Conservation (phyloP, 2,113 vertebrate genomes). For the Nematolebias whitei region DNA sequence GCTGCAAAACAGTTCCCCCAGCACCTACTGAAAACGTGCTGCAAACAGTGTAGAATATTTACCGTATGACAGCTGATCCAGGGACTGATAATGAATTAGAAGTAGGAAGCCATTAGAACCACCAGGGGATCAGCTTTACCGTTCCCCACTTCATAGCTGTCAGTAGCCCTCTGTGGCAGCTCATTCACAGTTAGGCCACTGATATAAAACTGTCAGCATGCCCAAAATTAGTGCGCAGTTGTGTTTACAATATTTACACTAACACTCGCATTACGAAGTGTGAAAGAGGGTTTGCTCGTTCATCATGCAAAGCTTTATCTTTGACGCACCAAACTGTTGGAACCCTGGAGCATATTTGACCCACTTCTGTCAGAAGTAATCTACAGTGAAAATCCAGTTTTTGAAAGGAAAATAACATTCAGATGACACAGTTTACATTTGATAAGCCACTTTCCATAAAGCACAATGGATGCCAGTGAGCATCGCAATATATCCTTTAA, state of each 20-base stretch:
- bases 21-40: constrained; percentile 24
- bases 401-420: constrained; percentile 17
- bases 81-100: constrained; percentile 49
- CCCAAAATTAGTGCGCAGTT: constrained; percentile 20
- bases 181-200: constrained; percentile 51
- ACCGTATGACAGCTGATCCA: constrained; percentile 54
- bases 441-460: constrained; percentile 18
- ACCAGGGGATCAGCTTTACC: constrained; percentile 40
- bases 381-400: background rate
- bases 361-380: constrained; percentile 60
- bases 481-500: constrained; percentile 29
- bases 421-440: constrained; percentile 16
- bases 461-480: constrained; percentile 15
- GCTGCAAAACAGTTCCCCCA: constrained; percentile 22
- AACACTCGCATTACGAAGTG: constrained; percentile 28
- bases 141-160: constrained; percentile 47
- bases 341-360: constrained; percentile 55
- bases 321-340: constrained; percentile 30
- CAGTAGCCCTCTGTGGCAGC: constrained; percentile 56
- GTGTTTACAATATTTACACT: constrained; percentile 39
- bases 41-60: constrained; percentile 57
- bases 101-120: constrained; percentile 41
- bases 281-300: constrained; percentile 27
- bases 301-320: constrained; percentile 31
- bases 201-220: constrained; percentile 63